phyloP scores from a whole-genome alignment of 2,888 invertebrate species.

The Chaetoderma sp. region DNA sequence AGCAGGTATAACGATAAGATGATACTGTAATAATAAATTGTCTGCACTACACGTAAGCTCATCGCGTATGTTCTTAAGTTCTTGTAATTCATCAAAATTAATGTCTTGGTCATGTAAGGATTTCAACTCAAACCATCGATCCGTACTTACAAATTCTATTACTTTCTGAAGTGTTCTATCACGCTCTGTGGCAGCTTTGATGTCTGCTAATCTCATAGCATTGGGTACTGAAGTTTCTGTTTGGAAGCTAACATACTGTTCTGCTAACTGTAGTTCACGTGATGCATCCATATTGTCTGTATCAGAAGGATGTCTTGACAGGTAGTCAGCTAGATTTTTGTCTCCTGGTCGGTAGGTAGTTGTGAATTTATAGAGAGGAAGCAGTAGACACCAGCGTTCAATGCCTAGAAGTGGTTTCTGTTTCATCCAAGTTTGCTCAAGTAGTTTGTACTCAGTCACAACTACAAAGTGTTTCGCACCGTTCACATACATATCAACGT shows the following conservation, averaged over 20 bases:
- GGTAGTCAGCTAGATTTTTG: slow-evolving; percentile 40
- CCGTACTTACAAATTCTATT: neutral
- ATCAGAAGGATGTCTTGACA: slow-evolving; percentile 36
- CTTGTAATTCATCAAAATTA: neutral
- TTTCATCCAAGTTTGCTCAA: slow-evolving; percentile 28
- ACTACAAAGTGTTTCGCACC: slow-evolving; percentile 40
- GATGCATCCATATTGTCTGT: neutral
- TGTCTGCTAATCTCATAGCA: slow-evolving; percentile 2
- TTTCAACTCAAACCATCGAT: neutral
- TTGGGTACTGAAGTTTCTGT: slow-evolving; percentile 19
- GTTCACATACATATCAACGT: slow-evolving; percentile 40
- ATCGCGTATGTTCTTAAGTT: neutral
- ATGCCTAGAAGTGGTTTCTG: slow-evolving; percentile 38
- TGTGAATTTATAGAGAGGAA: slow-evolving; percentile 35
- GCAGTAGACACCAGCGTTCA: slow-evolving; percentile 37
- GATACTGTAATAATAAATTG: neutral
- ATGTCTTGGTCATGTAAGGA: neutral
- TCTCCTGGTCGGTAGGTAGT: slow-evolving; percentile 33
- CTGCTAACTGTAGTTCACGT: slow-evolving; percentile 13
- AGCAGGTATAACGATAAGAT: neutral
- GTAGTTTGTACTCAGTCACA: slow-evolving; percentile 42
- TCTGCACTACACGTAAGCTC: neutral
- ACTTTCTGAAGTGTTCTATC: slow-evolving; percentile 6
- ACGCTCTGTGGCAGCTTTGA: neutral
- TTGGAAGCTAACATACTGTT: slow-evolving; percentile 32